Evolutionary conservation across 1,140 invertebrate species (phyloP), one percentile per base, ranked within the genome.

Genomic region (Ceratina australensis): DNA sequence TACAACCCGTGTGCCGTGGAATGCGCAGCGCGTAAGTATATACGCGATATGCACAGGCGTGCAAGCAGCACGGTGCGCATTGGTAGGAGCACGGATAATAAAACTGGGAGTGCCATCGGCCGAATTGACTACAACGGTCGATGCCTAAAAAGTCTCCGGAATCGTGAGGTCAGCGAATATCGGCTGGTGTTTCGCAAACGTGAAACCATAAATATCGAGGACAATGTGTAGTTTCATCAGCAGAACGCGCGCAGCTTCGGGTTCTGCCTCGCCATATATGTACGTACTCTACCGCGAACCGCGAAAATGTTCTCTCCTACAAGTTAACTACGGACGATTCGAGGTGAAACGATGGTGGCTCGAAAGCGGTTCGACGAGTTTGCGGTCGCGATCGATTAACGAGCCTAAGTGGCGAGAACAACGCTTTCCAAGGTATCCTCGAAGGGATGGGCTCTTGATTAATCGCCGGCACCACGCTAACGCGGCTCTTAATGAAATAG

Each of bases 81-180:
- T 10, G 33, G 33, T 65, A 22, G 20, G 63, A 72, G 49, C 3
- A 65, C 22, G 67, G 68, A 69, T 76, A 80, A 79, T 72, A 83
- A 83, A 84, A 83, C 78, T 50, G 81, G 85, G 82, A 86, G 86
- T 86, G 85, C 80, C 85, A 83, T 84, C 83, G 78, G 78, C 74
- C 86, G 85, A 85, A 87, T 86, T 84, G 80, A 86, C 83, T 42
- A 0, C 33, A 42, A 75, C 80, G 16, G 8, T 18, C 28, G 69
- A 15, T 61, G 56, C 50, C 24, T 66, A 57, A 54, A 68, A 60
- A 50, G 66, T 79, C 22, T 52, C 42, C 20, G 8, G n/a, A 49
- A n/a, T 50, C 24, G 2, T 50, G 47, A 54, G 52, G 33, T 66
- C 63, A 59, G 20, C 57, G 57, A n/a, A 33, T 63, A 61, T 42